phyloP scores from a whole-genome alignment of 1,140 invertebrate species.

The Mizuhopecten yessoensis region DNA sequence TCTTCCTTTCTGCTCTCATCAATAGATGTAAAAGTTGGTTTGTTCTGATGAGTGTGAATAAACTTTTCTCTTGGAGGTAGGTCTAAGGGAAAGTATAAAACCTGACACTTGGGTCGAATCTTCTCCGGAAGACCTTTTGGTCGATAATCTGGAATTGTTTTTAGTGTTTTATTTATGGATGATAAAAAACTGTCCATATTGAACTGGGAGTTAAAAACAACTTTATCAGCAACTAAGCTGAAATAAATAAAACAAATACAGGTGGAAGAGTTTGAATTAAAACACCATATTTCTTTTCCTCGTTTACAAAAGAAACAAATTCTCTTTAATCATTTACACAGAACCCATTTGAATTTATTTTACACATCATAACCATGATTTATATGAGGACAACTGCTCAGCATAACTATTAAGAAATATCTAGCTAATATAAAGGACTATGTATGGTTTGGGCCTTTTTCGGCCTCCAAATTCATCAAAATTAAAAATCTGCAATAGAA shows the following conservation, averaged over 20 bases:
- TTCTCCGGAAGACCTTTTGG: constrained; percentile 85
- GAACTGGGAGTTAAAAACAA: constrained; percentile 90
- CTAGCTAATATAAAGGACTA: too few species aligned
- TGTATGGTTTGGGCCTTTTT: too few species aligned
- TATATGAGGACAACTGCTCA: too few species aligned
- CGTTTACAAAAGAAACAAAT: too few species aligned
- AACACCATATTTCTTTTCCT: too few species aligned
- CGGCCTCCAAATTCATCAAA: too few species aligned
- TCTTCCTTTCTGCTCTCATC: not conserved
- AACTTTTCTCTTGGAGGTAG: constrained; percentile 74
- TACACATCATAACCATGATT: too few species aligned
- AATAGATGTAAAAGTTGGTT: not conserved
- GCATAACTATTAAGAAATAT: too few species aligned
- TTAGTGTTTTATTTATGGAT: constrained; percentile 87
- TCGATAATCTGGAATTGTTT: constrained; percentile 87
- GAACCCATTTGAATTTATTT: too few species aligned
- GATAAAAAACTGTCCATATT: constrained; percentile 88
- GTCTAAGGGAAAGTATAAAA: constrained; percentile 88
- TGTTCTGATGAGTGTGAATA: not conserved
- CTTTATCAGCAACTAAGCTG: constrained; percentile 88
- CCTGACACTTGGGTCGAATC: constrained; percentile 87
- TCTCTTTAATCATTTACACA: too few species aligned
- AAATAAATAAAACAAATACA: constrained; percentile 75
- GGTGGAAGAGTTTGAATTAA: too few species aligned
- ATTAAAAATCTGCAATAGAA: too few species aligned